These are phyloP conservation scores for Fulica atra DNA, from an alignment of 2,113 vertebrate species.

Conservation along the genomic window DNA sequence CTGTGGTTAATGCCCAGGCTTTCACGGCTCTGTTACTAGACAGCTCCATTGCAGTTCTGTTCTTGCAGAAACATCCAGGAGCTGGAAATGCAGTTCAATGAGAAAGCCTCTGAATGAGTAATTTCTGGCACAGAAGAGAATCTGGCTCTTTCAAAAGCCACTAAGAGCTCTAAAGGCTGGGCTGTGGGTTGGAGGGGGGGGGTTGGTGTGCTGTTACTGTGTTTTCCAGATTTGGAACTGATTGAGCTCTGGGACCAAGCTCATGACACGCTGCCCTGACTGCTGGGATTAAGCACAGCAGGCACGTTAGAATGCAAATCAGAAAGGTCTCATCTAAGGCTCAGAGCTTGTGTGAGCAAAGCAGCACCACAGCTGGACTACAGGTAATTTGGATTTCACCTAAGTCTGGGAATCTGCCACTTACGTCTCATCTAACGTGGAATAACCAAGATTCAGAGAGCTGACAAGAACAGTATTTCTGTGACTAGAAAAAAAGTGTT, in stretches of 20 bases:
- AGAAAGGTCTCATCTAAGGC: not conserved
- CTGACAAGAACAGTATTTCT: not conserved
- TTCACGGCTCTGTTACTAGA: not conserved
- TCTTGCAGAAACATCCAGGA: not conserved
- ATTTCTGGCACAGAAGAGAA: slow-evolving; percentile 42
- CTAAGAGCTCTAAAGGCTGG: not conserved
- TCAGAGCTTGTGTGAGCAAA: not conserved
- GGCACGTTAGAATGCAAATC: not conserved
- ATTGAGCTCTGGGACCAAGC: not conserved
- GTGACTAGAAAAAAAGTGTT: not conserved
- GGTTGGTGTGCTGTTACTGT: not conserved
- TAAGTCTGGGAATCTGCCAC: not conserved
- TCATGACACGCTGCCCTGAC: slow-evolving; percentile 3
- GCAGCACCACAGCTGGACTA: not conserved
- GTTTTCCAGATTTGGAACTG: slow-evolving; percentile 30
- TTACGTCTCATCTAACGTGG: fast-evolving
- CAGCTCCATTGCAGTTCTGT: not conserved
- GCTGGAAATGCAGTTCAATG: not conserved
- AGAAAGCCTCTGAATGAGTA: slow-evolving; percentile 30
- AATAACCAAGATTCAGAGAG: not conserved
- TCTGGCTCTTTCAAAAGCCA: slow-evolving; percentile 22
- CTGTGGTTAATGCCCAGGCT: not conserved
- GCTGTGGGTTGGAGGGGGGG: too few species aligned
- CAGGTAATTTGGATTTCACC: not conserved
- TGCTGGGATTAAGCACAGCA: not conserved